Conservation (phyloP, 2,888 invertebrate genomes). For the Axea sp. region DNA sequence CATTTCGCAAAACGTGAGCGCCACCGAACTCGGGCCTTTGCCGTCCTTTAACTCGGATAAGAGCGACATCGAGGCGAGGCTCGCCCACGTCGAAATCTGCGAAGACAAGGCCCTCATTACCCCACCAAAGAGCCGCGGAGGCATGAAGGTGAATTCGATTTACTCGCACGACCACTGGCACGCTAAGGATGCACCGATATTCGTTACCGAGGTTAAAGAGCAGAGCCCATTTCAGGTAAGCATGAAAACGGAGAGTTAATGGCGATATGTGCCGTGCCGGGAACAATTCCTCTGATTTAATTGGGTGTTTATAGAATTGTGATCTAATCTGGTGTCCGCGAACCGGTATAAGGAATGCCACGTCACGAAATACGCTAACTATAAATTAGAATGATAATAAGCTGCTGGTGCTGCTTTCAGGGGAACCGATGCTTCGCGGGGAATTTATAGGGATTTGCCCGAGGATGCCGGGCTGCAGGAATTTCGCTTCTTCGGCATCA, state of each 20-base stretch:
- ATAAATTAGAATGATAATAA: constrained; percentile 56
- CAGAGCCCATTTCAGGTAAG: constrained; percentile 74
- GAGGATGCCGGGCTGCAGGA: constrained; percentile 1
- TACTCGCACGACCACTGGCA: constrained; percentile 77
- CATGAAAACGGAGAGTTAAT: constrained; percentile 39
- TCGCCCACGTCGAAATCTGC: constrained; percentile 65
- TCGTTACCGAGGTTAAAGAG: constrained; percentile 72
- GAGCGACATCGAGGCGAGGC: constrained; percentile 67
- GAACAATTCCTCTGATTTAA: constrained; percentile 57
- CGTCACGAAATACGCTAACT: constrained; percentile 35
- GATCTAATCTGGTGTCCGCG: constrained; percentile 55
- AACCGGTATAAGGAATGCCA: constrained; percentile 47
- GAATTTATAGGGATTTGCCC: constrained; percentile 16
- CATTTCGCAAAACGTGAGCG: constrained; percentile 63
- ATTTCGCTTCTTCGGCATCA: constrained; percentile 3
- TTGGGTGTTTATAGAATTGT: constrained; percentile 57
- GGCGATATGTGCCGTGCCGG: constrained; percentile 38
- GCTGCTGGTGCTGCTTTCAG: constrained; percentile 12
- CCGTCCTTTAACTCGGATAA: constrained; percentile 66
- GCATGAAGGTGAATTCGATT: constrained; percentile 78
- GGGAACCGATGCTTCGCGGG: constrained; percentile 13
- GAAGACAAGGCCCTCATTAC: constrained; percentile 70
- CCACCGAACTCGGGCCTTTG: constrained; percentile 36
- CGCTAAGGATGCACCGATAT: constrained; percentile 71
- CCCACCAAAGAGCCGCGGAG: constrained; percentile 66